Percentiles rank a stretch among this genome's conserved stretches.
These are phyloP conservation scores for Netelia melanura DNA, from an alignment of 2,888 invertebrate genomes.

Conservation along the genomic window DNA sequence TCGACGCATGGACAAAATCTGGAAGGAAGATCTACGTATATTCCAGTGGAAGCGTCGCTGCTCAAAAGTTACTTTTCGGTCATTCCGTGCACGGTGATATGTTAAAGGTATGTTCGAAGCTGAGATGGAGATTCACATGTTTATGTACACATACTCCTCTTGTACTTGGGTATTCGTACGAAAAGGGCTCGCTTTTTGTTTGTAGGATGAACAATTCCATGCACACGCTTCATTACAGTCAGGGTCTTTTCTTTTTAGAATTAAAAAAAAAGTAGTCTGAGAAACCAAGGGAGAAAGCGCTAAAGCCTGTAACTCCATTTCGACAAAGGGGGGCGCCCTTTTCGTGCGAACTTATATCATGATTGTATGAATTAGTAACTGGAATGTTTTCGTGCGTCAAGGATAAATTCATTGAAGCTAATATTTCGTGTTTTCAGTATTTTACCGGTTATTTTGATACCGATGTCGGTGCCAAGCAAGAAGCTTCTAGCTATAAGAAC, in stretches of 20 bases:
- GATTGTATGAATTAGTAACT: constrained; percentile 17
- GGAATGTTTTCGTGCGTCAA: not conserved
- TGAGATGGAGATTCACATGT: not conserved
- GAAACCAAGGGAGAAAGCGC: no score
- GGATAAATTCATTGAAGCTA: not conserved
- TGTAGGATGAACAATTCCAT: no score
- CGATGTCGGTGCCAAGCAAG: constrained; percentile 92
- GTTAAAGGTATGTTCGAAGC: constrained; percentile 85
- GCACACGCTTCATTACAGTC: no score
- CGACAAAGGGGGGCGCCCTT: no score
- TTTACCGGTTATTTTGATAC: constrained; percentile 95
- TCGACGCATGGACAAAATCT: constrained; percentile 90
- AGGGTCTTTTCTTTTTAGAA: no score
- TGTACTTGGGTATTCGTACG: no score
- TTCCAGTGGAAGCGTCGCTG: constrained; percentile 96
- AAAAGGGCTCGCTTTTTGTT: not conserved
- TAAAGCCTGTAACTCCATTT: no score
- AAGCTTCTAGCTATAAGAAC: constrained; percentile 91
- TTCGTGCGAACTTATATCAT: not conserved
- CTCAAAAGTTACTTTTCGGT: constrained; percentile 94
- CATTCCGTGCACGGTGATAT: constrained; percentile 92
- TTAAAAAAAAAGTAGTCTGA: no score
- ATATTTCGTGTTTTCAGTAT: constrained; percentile 82
- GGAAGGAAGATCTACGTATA: constrained; percentile 93
- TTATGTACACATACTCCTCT: no score